phyloP scores from a whole-genome alignment of 2,113 vertebrate species.

The Siphamia tubifer region DNA sequence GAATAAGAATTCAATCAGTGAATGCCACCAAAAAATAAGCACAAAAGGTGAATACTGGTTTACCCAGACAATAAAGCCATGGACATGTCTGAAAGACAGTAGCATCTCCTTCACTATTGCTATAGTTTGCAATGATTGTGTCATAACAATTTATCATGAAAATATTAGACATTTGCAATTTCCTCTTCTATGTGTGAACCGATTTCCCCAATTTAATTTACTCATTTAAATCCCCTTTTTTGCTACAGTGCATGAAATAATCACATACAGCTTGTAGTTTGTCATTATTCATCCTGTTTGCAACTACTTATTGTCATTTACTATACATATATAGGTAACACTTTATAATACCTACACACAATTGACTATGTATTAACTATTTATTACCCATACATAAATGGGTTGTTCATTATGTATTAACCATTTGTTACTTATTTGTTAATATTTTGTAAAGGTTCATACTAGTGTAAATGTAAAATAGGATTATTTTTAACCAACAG shows the following conservation, averaged over 20 bases:
- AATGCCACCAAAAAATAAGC: constrained; percentile 41
- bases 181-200: background rate
- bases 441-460: too few species aligned
- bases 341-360: too few species aligned
- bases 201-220: background rate
- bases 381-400: too few species aligned
- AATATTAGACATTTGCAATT: constrained; percentile 13
- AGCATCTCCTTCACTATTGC: constrained; percentile 16
- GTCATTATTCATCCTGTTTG: background rate
- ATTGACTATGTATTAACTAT: too few species aligned
- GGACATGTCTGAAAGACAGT: constrained; percentile 14
- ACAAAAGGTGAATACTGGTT: constrained; percentile 39
- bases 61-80: constrained; percentile 38
- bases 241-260: background rate
- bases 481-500: too few species aligned
- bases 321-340: too few species aligned
- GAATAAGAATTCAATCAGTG: constrained; percentile 59
- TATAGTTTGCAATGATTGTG: background rate
- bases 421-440: too few species aligned
- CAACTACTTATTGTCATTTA: background rate
- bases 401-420: too few species aligned
- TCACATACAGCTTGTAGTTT: background rate
- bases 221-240: background rate
- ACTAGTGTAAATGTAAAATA: too few species aligned
- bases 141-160: background rate